Evolutionary conservation across 2,797 vertebrate species (phyloP), one percentile per base, ranked within the genome.

Genomic region (Loriculus beryllinus): DNA sequence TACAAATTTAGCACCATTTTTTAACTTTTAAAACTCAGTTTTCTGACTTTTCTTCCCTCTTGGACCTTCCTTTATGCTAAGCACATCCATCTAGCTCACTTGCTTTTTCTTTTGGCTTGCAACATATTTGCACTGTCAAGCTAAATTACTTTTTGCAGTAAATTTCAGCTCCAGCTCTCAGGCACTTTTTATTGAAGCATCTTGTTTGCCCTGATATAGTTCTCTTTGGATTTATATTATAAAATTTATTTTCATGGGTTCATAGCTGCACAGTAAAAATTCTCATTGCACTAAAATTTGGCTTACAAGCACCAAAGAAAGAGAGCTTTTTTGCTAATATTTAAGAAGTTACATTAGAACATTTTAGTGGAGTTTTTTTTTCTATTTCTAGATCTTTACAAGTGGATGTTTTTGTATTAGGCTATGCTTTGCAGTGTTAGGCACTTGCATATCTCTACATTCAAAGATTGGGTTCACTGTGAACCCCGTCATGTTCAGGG

Each of bases 161-260:
- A 94, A 95, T 96, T 96, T 88, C 79, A 89, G 82, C 70, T 88
- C 64, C 54, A 63, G 71, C 39, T 84, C 67, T 60, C 37, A 60
- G 77, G 56, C 77, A 68, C 29, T 79, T 92, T 95, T 96, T 96
- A 86, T 90, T 95, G 90, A 77, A 86, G 47, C 42, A 51, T 80
- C 92, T 97, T 96, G 51, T 92, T 95, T 94, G 59, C 63, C 62
- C 54, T 43, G 47, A 40, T 65, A 48, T 56, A 90, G 92, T 12
- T 59, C 91, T 90, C 64, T 48, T 86, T 92, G 79, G 87, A 90
- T 93, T 95, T 92, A 63, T 92, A 80, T 40, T 60, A 77, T 33
- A 57, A 93, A 93, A 88, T 92, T 80, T 90, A 64, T 92, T 96
- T 84, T 86, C 52, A 52, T 51, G 29, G 19, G 9, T 88, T 96